Evolutionary conservation across 2,888 invertebrate genomes (phyloP), one percentile per base, ranked within the genome.

Genomic region (Cyaniris semiargus): DNA sequence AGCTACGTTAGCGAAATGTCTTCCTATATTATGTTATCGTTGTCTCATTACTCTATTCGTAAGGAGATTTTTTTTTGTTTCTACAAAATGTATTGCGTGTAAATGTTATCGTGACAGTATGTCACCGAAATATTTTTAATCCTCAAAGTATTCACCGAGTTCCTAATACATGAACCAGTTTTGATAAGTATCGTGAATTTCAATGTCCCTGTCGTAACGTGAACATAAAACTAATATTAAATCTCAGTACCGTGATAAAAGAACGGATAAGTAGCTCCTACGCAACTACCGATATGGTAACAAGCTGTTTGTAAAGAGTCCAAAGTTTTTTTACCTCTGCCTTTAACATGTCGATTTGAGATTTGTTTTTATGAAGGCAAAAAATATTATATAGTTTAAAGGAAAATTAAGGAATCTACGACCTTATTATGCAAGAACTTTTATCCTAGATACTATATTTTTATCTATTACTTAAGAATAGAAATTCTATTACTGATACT

Each of bases 151-250:
- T 27, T 27, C 1, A 27, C 60, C 13, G 23, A 15, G 66, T 5
- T 66, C 66, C 27, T 27, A 66, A 66, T 66, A 66, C 66, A 27
- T 66, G 66, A 66, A 66, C 66, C 66, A 66, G 66, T 27, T 66
- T 13, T 66, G 66, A 66, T 15, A 66, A 66, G 66, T 66, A 66
- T 66, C 66, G 66, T 66, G 66, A 66, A 66, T 66, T 27, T 15
- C 27, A 15, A 66, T 66, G 66, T 60, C 27, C 66, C 60, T 60
- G 60, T 60, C 60, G 60, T 23, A 60, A 60, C 10, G 60, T 60
- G 60, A 15, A 4, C 23, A 60, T 23, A 60, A 60, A 60, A 60
- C 60, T 60, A 27, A 27, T 15, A 27, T 66, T 27, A 66, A 66
- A 66, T 27, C 27, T 66, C 15, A 66, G 66, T 18, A 27, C 66